Evolutionary conservation across 2,797 vertebrate species (phyloP).

Genomic region (Cirrhinus molitorella): DNA sequence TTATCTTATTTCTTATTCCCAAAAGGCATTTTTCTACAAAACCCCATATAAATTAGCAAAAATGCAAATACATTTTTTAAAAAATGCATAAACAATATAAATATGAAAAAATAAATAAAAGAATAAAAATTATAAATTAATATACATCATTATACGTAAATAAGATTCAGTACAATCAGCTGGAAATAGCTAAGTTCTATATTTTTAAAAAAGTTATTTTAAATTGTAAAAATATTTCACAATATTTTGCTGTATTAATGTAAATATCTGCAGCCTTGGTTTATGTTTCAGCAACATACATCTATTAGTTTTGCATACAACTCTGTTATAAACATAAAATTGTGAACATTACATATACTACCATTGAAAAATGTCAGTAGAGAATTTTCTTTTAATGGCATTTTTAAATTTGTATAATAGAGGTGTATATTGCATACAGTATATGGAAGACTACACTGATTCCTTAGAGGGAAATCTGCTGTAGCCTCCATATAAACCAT

Average conservation of each 20-base stretch:
- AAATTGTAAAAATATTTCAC: not conserved
- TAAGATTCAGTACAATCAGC: no score
- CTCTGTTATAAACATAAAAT: not conserved
- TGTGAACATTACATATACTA: not conserved
- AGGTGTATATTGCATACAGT: not conserved
- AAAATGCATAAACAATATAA: not conserved
- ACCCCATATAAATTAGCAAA: no score
- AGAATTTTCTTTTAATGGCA: not conserved
- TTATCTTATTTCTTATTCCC: no score
- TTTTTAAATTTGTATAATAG: constrained; percentile 7
- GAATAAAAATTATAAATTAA: not conserved
- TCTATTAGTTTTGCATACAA: not conserved
- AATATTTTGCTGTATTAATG: not conserved
- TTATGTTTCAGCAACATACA: not conserved
- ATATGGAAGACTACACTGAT: not conserved
- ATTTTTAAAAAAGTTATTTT: not conserved
- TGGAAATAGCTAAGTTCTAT: not conserved
- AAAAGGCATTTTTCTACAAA: no score
- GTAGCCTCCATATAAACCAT: not conserved
- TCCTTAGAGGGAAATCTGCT: not conserved
- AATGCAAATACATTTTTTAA: no score
- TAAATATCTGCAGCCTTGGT: not conserved
- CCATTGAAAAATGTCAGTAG: not conserved
- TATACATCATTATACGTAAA: no score
- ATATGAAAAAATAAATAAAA: not conserved